Base-by-base conservation (phyloP, 2,797 vertebrate species). In the Bucorvus abyssinicus region DNA sequence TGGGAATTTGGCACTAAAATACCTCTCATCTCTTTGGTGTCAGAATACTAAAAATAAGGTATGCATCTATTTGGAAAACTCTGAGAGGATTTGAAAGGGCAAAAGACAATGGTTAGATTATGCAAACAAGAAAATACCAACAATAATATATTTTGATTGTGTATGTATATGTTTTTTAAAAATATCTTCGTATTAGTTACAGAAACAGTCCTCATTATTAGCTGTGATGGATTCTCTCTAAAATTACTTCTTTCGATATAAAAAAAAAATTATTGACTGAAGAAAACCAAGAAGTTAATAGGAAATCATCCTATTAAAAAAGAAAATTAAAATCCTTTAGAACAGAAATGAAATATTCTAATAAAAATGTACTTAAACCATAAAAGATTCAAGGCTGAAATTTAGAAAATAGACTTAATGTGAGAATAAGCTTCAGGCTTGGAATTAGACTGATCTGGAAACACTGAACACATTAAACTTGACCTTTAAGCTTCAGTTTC, bases 401-500 rank as follows among this genome's bases (percentile, higher is more conserved):
- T 80, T 65, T 79, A 90, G 47, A 55, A 91, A 94, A 93, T 77
- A 69, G 65, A 63, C 32, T 93, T 92, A 56, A 17, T 67, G 13
- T 73, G 52, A 73, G 87, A 89, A 88, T 84, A 74, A 92, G 38
- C 29, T 83, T 92, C 52, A 90, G 36, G 38, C 89, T 74, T 89
- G 68, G 20, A 85, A 96, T 87, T 74, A 94, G 18, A 96, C 68
- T 44, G 65, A 75, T 93, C 84, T 92, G 68, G 95, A 95, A 97
- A 86, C 49, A 93, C 50, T 74, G 91, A 95, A 93, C 90, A 89
- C 64, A 96, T 93, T 97, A 96, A 97, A 95, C 69, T 64, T 84
- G 87, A 91, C 95, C 94, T 96, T 97, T 95, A 95, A 92, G 90
- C 87, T 97, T 94, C 92, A 89, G 55, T 94, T 95, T 90, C 1